phyloP scores from a whole-genome alignment of 2,797 vertebrate species.

The Spheniscus humboldti region DNA sequence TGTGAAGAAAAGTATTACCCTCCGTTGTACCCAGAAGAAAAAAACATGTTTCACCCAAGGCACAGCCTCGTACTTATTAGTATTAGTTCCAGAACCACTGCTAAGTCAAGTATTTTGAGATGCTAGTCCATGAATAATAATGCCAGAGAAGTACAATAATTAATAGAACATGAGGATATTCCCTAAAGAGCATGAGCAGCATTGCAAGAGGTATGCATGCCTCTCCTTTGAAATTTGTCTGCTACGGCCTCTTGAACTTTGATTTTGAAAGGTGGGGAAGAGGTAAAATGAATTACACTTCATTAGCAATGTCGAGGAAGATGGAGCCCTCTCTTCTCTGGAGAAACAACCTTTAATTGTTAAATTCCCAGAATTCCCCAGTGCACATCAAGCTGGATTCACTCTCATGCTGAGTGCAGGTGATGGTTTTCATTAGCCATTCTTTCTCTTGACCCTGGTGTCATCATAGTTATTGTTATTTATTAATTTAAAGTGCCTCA shows the following conservation, averaged over 20 bases:
- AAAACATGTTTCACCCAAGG: not conserved
- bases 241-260: constrained; percentile 71
- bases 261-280: constrained; percentile 66
- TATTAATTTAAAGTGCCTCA: constrained; percentile 49
- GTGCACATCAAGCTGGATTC: constrained; percentile 17
- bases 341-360: constrained; percentile 59
- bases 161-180: constrained; percentile 73
- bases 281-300: constrained; percentile 69
- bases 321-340: constrained; percentile 31
- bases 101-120: constrained; percentile 74
- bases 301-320: constrained; percentile 60
- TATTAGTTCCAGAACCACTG: constrained; percentile 71
- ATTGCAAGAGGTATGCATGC: constrained; percentile 45
- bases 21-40: not conserved
- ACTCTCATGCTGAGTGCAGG: not conserved
- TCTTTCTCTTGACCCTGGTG: constrained; percentile 49
- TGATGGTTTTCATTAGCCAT: constrained; percentile 41
- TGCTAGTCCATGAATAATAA: constrained; percentile 71
- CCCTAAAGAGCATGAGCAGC: constrained; percentile 62
- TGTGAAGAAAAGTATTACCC: not conserved
- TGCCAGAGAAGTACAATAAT: constrained; percentile 67
- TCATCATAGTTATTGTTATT: constrained; percentile 53
- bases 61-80: constrained; percentile 63
- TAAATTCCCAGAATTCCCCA: constrained; percentile 50
- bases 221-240: constrained; percentile 64